phyloP scores from a whole-genome alignment of 1,140 invertebrate species.

The Camponotus pennsylvanicus region DNA sequence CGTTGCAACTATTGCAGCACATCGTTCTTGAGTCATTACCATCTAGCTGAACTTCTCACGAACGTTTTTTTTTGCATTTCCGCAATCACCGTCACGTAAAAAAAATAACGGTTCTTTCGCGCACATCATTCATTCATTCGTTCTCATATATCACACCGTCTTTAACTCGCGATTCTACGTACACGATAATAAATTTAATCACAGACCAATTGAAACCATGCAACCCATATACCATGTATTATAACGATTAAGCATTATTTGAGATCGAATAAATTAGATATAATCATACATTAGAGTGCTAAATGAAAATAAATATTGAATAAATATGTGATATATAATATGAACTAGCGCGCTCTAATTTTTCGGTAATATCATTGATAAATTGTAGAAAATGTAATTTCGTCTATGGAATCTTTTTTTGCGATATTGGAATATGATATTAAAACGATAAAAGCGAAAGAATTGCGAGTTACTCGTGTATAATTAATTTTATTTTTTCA shows the following conservation, averaged over 20 bases:
- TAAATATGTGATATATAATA: neutral
- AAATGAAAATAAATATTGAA: neutral
- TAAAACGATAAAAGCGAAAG: neutral
- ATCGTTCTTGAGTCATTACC: slow-evolving; percentile 8
- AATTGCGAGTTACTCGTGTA: neutral
- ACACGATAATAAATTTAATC: neutral
- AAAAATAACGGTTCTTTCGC: slow-evolving; percentile 7
- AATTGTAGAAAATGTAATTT: slow-evolving; percentile 9
- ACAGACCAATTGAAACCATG: neutral
- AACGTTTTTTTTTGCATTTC: slow-evolving; percentile 5
- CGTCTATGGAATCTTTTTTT: neutral
- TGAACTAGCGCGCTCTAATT: neutral
- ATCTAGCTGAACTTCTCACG: neutral
- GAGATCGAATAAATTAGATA: neutral
- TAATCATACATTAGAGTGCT: neutral
- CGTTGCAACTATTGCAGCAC: slow-evolving; percentile 11
- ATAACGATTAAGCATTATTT: neutral
- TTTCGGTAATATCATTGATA: neutral
- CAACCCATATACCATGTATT: neutral
- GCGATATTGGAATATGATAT: neutral
- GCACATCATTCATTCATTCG: no score
- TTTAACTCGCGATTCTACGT: neutral
- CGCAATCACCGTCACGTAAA: neutral
- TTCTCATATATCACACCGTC: neutral
- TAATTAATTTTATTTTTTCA: neutral